Evolutionary conservation across 2,888 invertebrate genomes (phyloP).

Genomic region (Melieria picta): DNA sequence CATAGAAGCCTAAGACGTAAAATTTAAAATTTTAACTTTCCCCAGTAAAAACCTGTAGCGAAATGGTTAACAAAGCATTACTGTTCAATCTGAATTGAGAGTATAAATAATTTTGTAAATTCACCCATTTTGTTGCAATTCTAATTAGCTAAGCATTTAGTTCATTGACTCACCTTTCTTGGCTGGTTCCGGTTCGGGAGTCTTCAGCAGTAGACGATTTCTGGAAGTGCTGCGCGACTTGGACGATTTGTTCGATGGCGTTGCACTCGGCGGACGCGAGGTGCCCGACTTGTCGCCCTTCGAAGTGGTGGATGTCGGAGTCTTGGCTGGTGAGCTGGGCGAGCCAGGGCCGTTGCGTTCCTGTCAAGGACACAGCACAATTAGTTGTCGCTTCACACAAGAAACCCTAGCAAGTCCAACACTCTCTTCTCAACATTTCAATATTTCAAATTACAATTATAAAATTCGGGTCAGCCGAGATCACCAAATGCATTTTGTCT

Average conservation of each 20-base stretch:
- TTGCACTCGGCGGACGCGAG: slow-evolving; percentile 66
- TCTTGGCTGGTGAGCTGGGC: slow-evolving; percentile 77
- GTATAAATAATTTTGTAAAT: too few relatives aligned
- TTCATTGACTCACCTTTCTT: slow-evolving; percentile 74
- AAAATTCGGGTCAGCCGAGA: slow-evolving; percentile 54
- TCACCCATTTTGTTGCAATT: too few relatives aligned
- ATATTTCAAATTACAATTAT: slow-evolving; percentile 48
- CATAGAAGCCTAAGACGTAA: too few relatives aligned
- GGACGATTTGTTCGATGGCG: slow-evolving; percentile 65
- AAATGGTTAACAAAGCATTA: too few relatives aligned
- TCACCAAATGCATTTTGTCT: slow-evolving; percentile 57
- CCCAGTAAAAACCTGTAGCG: too few relatives aligned
- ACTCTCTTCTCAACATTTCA: not conserved
- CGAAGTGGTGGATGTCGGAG: slow-evolving; percentile 68
- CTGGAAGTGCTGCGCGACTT: slow-evolving; percentile 66
- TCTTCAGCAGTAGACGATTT: slow-evolving; percentile 70
- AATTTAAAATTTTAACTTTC: too few relatives aligned
- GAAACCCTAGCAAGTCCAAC: not conserved
- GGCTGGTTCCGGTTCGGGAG: slow-evolving; percentile 75
- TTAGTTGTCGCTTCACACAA: not conserved
- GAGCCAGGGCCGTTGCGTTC: slow-evolving; percentile 75
- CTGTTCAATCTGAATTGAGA: too few relatives aligned
- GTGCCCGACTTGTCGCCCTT: slow-evolving; percentile 61
- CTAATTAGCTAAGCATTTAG: too few relatives aligned
- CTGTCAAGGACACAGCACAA: slow-evolving; percentile 46